Evolutionary conservation across 2,113 vertebrate species (phyloP).

Genomic region (Rhinopomastus cyanomelas): DNA sequence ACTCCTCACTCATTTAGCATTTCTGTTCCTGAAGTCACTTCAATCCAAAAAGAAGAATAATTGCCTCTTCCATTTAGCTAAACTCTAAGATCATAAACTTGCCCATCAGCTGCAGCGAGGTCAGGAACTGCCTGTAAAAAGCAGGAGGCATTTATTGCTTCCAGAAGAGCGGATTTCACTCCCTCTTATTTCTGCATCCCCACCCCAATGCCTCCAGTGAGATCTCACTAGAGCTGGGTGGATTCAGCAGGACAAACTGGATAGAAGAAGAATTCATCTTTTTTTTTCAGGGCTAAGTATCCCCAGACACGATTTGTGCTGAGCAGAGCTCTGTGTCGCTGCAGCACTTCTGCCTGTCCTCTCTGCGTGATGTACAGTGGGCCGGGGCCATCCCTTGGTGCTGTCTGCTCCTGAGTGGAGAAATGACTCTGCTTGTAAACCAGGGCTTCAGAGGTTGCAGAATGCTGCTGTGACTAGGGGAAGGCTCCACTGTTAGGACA

Average conservation of each 20-base stretch:
- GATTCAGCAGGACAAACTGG: constrained; percentile 10
- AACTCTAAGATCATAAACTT: constrained; percentile 36
- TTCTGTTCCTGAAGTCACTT: constrained; percentile 21
- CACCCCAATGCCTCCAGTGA: constrained; percentile 46
- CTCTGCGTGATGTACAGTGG: not conserved
- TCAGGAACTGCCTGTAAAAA: constrained; percentile 23
- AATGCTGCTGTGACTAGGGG: not conserved
- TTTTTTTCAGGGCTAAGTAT: not conserved
- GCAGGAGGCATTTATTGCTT: constrained; percentile 56
- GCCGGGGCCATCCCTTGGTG: not conserved
- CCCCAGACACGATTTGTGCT: not conserved
- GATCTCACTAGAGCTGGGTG: constrained; percentile 29
- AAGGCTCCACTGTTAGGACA: not conserved
- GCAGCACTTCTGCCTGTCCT: not conserved
- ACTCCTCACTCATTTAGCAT: not conserved
- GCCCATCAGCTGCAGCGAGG: constrained; percentile 42
- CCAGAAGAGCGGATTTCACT: constrained; percentile 32
- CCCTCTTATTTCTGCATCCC: constrained; percentile 8
- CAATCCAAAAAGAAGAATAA: constrained; percentile 10
- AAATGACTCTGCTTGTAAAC: not conserved
- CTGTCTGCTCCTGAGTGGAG: not conserved
- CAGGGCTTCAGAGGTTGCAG: not conserved
- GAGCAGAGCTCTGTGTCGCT: not conserved
- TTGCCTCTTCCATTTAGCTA: constrained; percentile 49
- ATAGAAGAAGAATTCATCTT: not conserved